phyloP scores from a whole-genome alignment of 92 coral and sea anemone species.

The Ricordea florida region DNA sequence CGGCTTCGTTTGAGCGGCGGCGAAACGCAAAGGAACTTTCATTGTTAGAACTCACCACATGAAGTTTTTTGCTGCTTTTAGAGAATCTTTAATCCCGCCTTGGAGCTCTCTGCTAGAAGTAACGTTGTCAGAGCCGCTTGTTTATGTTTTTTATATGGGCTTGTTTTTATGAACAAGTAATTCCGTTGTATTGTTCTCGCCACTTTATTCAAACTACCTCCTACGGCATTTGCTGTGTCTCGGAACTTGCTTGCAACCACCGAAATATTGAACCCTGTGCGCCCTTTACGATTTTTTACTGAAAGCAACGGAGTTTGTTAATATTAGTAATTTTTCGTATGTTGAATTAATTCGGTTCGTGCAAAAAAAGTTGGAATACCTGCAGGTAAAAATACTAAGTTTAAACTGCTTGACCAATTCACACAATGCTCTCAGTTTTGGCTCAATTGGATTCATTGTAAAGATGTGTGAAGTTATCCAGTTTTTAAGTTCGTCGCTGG shows the following conservation, averaged over 20 bases:
- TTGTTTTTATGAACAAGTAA: neutral
- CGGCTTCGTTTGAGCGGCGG: slow-evolving; percentile 33
- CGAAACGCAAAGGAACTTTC: slow-evolving; percentile 18
- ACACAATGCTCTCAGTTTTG: slow-evolving; percentile 54
- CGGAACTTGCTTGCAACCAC: slow-evolving; percentile 1
- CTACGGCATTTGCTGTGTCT: slow-evolving; percentile 26
- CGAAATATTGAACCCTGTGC: slow-evolving; percentile 4
- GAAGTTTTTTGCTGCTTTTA: neutral
- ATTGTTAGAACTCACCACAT: slow-evolving; percentile 21
- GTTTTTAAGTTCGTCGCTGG: slow-evolving; percentile 45
- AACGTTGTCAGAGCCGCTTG: neutral
- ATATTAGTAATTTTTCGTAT: neutral
- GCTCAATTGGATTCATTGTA: slow-evolving; percentile 63
- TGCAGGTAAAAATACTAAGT: neutral
- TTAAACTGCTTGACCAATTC: slow-evolving; percentile 26
- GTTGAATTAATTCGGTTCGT: too few relatives aligned
- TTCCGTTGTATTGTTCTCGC: neutral
- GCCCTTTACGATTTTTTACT: neutral
- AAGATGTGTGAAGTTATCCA: slow-evolving; percentile 49
- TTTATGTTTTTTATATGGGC: slow-evolving; percentile 4
- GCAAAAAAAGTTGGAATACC: neutral
- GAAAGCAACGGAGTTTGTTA: neutral
- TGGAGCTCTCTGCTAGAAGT: neutral
- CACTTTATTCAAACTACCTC: slow-evolving; percentile 43
- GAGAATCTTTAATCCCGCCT: neutral